These are phyloP conservation scores for Acanthopleura granulata DNA, from an alignment of 2,888 invertebrate genomes.

Conservation along the genomic window DNA sequence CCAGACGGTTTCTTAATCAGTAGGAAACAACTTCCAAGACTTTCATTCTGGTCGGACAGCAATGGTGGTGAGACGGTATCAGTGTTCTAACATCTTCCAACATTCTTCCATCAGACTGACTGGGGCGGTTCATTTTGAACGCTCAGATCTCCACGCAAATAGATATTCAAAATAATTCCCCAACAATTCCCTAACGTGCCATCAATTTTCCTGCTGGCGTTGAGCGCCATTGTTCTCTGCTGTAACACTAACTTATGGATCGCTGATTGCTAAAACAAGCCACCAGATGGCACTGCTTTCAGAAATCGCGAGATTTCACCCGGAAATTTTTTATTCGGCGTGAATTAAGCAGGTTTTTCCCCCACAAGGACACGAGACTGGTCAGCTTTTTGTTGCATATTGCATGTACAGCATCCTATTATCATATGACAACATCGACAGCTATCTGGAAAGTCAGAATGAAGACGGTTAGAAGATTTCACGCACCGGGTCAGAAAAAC, in stretches of 20 bases:
- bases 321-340: background rate
- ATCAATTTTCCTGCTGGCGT: constrained; percentile 3
- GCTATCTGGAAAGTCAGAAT: too few relatives aligned
- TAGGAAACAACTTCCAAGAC: background rate
- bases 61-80: too few relatives aligned
- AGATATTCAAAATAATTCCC: constrained; percentile 9
- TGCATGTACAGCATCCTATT: background rate
- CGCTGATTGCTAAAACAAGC: background rate
- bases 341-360: too few relatives aligned
- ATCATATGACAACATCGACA: background rate
- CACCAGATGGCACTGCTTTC: background rate
- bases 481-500: too few relatives aligned
- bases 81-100: background rate
- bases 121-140: background rate
- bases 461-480: too few relatives aligned
- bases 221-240: constrained; percentile 10
- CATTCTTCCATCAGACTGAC: constrained; percentile 10
- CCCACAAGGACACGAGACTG: background rate
- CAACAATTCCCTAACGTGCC: constrained; percentile 12
- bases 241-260: background rate
- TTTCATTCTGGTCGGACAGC: background rate
- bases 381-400: background rate
- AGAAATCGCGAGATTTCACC: background rate
- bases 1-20: background rate
- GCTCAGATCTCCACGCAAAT: background rate